Base-by-base conservation (phyloP, 1,140 invertebrate species). In the Heliconius himera region DNA sequence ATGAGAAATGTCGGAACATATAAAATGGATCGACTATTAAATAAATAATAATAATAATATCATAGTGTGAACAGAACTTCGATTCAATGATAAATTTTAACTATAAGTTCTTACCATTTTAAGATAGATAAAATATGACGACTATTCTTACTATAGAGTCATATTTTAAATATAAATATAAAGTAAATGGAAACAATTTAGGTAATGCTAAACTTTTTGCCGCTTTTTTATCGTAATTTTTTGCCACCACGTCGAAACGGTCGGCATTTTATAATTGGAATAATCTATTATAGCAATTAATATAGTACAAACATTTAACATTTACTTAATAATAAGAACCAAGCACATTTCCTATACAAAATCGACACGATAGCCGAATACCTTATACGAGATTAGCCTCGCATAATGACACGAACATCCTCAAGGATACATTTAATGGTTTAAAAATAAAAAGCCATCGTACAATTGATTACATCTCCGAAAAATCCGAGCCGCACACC, bases 1-100 rank as follows among this genome's bases (percentile, higher is more conserved):
- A 87, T 91, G 89, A 84, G 91, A 93, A 91, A 81, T 77, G 54
- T 74, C 77, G 54, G 74, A 80, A 72, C 46, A 70, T 70, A 75
- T 36, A 71, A 41, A 75, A 80, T 54, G 54, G 71, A n/a, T 46
- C 70, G n/a, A 80, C 78, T 76, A 80, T 76, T 75, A n/a, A 76
- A 80, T 80, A 72, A 71, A 76, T 70, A 36, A 36, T 36, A 33
- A 33, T 33, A 36, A 36, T 36, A 29, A 20, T 79, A 79, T 79
- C 46, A 79, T 79, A 76, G 73, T 56, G 46, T 20, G 78, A 72
- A 79, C n/a, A 71, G 20, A 56, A 36, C 54, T 36, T 56, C 49
- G 56, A 79, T 49, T 49, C 33, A 71, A 73, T 77, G 11, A n/a
- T 72, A 51, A 41, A 54, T 56, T 56, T 56, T 66, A 60, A 60